Evolutionary conservation across 1,140 invertebrate genomes (phyloP), one percentile per base, ranked within the genome.

Genomic region (Trachelipus rathkii): DNA sequence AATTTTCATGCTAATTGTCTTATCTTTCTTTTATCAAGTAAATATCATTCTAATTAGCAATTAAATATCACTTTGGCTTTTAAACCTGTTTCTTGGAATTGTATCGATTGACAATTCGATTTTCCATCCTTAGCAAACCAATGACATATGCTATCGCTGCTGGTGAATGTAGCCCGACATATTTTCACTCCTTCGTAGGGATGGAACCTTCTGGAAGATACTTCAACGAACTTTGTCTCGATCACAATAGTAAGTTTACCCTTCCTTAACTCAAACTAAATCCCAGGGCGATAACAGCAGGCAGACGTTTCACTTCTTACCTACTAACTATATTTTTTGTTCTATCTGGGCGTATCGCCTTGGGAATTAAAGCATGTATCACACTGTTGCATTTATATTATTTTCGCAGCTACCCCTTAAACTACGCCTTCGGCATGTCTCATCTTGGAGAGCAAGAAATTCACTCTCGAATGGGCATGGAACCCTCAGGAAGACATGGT

Each of bases 191-290:
- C 79, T 99, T 95, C 84, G 92, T 99, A 71, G 97, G 95, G 76
- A 95, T 97, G 81, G 96, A 98, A 87, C 96, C 96, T 0, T 96
- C 94, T 83, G 97, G 97, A 0, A 87, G 95, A 78, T 94, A 95
- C 85, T 99, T 99, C 85, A 99, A 99, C 85, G 95, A 97, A 87
- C 90, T 99, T 53, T 91, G 96, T 75, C 88, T 99, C 72, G 95
- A 98, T 89, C 89, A 93, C 82, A 94, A 95, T 82, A 95, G 95
- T 96, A 86, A 89, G 91, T 89, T 68, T 11, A 19, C 19, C 67
- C 21, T n/a, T 66, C 19, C 50, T 13, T 60, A 19, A 4, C 50
- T 60, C 8, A 60, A 60, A 60, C 8, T 13, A 8, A 60, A 19
- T 60, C 50, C 33, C 50, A 60, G 19, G 50, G 50, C 50, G 50